phyloP scores from a whole-genome alignment of 2,888 invertebrate genomes.

The Ctena decussata region DNA sequence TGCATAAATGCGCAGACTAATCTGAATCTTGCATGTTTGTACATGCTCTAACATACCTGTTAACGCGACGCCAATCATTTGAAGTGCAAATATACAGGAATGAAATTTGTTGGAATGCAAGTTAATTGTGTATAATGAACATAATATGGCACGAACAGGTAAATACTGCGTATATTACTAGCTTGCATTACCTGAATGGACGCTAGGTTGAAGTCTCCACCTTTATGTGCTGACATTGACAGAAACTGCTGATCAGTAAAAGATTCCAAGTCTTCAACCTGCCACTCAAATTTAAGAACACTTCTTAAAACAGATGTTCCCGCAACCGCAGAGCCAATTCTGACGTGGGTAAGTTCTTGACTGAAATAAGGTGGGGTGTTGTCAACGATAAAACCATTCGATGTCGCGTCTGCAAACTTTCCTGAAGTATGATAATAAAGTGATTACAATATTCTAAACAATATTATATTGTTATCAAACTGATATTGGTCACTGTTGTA shows the following conservation, averaged over 20 bases:
- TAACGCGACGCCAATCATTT: too few species aligned
- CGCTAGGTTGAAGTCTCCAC: conserved; percentile 62
- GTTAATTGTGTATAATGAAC: too few species aligned
- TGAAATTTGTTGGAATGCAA: too few species aligned
- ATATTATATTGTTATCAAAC: too few species aligned
- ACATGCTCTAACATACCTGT: too few species aligned
- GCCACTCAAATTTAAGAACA: conserved; percentile 52
- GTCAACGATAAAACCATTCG: conserved; percentile 68
- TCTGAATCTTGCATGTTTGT: too few species aligned
- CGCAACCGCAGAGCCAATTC: conserved; percentile 36
- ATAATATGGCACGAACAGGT: too few species aligned
- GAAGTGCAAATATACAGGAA: too few species aligned
- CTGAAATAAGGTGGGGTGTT: conserved; percentile 39
- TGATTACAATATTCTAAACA: too few species aligned
- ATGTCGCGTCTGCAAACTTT: conserved; percentile 53
- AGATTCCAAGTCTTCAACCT: conserved; percentile 46
- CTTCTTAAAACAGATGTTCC: conserved; percentile 41
- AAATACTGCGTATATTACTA: background rate
- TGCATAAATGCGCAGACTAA: background rate
- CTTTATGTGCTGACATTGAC: conserved; percentile 57
- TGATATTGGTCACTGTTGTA: too few species aligned
- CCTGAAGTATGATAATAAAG: too few species aligned
- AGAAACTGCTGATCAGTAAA: conserved; percentile 62
- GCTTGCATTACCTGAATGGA: conserved; percentile 45
- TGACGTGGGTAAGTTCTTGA: conserved; percentile 10